Evolutionary conservation across 2,888 invertebrate genomes (phyloP).

Genomic region (Brachycybe producta): DNA sequence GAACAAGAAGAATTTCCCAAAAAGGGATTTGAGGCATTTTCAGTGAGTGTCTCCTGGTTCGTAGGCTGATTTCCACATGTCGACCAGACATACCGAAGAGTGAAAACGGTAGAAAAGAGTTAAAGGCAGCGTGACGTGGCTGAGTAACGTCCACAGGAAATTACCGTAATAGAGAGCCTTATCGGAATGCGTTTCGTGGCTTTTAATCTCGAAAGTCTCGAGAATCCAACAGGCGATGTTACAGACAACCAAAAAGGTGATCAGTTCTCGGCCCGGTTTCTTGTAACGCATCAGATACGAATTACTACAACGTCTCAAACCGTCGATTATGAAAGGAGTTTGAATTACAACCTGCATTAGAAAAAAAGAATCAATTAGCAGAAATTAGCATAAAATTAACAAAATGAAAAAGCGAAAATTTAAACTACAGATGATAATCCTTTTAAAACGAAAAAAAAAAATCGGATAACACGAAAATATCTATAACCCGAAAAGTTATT

Average conservation of each 20-base stretch:
- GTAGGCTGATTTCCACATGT: slow-evolving; percentile 64
- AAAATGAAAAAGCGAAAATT: no score
- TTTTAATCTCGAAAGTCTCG: slow-evolving; percentile 53
- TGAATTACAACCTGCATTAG: slow-evolving; percentile 55
- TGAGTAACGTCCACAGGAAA: slow-evolving; percentile 55
- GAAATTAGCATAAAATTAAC: no score
- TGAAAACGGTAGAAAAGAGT: slow-evolving; percentile 67
- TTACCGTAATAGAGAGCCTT: slow-evolving; percentile 56
- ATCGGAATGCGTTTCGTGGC: slow-evolving; percentile 41
- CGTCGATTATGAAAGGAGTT: slow-evolving; percentile 58
- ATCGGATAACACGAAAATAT: no score
- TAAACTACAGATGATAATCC: no score
- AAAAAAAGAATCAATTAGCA: slow-evolving; percentile 25
- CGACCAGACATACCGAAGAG: slow-evolving; percentile 61
- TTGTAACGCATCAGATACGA: slow-evolving; percentile 45
- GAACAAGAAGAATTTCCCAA: no score
- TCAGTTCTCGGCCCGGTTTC: slow-evolving; percentile 60
- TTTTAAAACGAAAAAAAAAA: no score
- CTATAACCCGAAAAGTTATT: no score
- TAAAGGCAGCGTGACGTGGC: slow-evolving; percentile 56
- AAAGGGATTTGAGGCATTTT: no score
- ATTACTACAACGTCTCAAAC: slow-evolving; percentile 58
- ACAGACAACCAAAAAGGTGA: slow-evolving; percentile 59
- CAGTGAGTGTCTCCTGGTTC: slow-evolving; percentile 40
- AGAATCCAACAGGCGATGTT: slow-evolving; percentile 66